A percentile compares a stretch with the other conserved stretches of the same genome.
phyloP scores from a whole-genome alignment of 2,888 invertebrate genomes.

The Ametastegia equiseti region DNA sequence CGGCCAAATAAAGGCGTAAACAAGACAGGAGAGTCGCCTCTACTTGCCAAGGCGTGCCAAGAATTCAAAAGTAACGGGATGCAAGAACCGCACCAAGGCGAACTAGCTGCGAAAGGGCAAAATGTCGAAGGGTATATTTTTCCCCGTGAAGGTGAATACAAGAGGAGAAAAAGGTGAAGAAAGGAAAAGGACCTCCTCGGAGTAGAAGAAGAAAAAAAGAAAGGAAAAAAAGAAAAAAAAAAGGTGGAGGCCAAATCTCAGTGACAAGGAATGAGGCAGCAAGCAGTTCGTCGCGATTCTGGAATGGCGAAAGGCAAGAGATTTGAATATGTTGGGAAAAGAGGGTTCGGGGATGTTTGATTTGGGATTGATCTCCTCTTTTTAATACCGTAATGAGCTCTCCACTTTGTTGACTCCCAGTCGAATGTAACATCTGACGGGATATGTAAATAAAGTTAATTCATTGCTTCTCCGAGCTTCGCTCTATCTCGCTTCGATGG shows the following conservation, averaged over 20 bases:
- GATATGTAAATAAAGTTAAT: constrained; percentile 47
- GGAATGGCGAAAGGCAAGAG: constrained; percentile 45
- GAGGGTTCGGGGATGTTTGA: constrained; percentile 46
- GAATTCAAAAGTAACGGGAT: constrained; percentile 54
- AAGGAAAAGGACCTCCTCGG: not conserved
- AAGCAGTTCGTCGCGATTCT: constrained; percentile 28
- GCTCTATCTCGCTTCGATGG: constrained; percentile 27
- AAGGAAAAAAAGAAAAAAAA: not conserved
- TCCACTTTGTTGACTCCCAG: constrained; percentile 42
- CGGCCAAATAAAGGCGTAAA: constrained; percentile 63
- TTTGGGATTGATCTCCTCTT: constrained; percentile 47
- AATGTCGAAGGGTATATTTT: constrained; percentile 16
- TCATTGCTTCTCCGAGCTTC: constrained; percentile 27
- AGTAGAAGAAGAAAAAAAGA: not conserved
- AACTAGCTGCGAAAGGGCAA: constrained; percentile 14
- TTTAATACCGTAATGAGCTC: constrained; percentile 49
- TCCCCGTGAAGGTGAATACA: too few species aligned
- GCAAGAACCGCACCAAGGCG: not conserved
- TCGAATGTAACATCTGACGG: constrained; percentile 48
- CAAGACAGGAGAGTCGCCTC: constrained; percentile 60
- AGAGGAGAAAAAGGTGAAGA: not conserved
- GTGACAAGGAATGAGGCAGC: constrained; percentile 9
- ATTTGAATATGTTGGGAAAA: constrained; percentile 49
- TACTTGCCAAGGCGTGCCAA: constrained; percentile 59
- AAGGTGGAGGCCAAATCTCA: not conserved